Base-by-base conservation (phyloP, 2,113 vertebrate species). In the Campylorhamphus procurvoides region DNA sequence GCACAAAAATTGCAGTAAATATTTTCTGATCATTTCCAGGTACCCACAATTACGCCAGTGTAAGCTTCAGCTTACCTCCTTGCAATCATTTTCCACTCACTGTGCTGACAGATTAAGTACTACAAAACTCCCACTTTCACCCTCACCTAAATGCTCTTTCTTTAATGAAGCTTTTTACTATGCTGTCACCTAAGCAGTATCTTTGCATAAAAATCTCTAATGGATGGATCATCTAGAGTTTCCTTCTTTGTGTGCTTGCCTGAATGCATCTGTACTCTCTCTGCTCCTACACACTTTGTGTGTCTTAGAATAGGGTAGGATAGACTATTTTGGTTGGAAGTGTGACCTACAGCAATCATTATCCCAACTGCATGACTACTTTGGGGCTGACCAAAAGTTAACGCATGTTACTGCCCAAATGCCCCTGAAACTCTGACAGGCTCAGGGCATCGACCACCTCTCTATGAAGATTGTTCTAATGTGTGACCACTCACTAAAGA, bases 341-440 rank as follows among this genome's bases (percentile, higher is more conserved):
- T 46, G n/a, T 46, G 37, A 78, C 33, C 14, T 76, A 37, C 9
- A 62, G 1, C 0, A 0, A 20, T 47, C 23, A 33, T 5, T 74
- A 40, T 10, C 19, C 64, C 63, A 56, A 40, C 46, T 58, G 37
- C n/a, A n/a, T 35, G 27, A 44, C 18, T 20, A 17, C 3, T 47
- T 84, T 12, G 18, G 5, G 18, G 10, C 69, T 85, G 50, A 58
- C 5, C 5, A 18, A 8, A 47, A 69, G 29, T 33, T 69, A 60
- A 73, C 52, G 6, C 15, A 9, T 25, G 6, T 53, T 87, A 6
- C 47, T 62, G 24, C 23, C 42, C 52, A 75, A 56, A 79, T 20
- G 18, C 20, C 18, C 8, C 13, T 47, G 52, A 22, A 81, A 46
- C 22, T n/a, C 14, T 25, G 7, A 58, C 24, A 40, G 46, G 33